Evolutionary conservation across 1,140 invertebrate genomes (phyloP).

Genomic region (Cherax quadricarinatus): DNA sequence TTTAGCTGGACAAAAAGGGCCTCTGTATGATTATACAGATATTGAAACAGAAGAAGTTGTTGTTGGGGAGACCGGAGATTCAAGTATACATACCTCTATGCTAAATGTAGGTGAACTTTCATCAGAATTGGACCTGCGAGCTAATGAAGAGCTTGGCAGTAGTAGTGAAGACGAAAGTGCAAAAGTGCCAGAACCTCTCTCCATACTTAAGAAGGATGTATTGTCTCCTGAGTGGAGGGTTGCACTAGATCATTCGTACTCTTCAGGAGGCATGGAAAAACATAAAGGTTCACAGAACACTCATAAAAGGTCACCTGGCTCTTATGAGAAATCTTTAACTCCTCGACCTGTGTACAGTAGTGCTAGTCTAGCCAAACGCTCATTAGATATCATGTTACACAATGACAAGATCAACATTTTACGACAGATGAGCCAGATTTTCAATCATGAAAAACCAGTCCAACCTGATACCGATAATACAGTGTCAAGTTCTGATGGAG

Average conservation of each 20-base stretch:
- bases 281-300: constrained; percentile 9
- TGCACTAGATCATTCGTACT: constrained; percentile 57
- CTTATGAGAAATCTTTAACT: constrained; percentile 56
- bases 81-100: background rate
- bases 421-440: constrained; percentile 61
- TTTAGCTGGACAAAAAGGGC: constrained; percentile 11
- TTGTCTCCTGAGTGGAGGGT: constrained; percentile 60
- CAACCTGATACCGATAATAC: constrained; percentile 34
- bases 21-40: constrained; percentile 38
- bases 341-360: constrained; percentile 60
- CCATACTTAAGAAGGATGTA: constrained; percentile 21
- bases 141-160: constrained; percentile 42
- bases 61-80: constrained; percentile 45
- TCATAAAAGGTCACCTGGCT: constrained; percentile 43
- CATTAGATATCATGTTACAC: constrained; percentile 61
- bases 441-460: constrained; percentile 58
- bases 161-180: constrained; percentile 60
- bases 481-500: constrained; percentile 54
- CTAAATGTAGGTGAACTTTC: constrained; percentile 26
- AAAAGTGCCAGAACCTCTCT: constrained; percentile 10
- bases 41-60: constrained; percentile 56
- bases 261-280: constrained; percentile 39
- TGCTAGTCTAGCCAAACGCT: constrained; percentile 48
- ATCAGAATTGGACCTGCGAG: constrained; percentile 2
- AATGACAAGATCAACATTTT: constrained; percentile 66